phyloP scores from a whole-genome alignment of 2,113 vertebrate species.

The Actenoides hombroni region DNA sequence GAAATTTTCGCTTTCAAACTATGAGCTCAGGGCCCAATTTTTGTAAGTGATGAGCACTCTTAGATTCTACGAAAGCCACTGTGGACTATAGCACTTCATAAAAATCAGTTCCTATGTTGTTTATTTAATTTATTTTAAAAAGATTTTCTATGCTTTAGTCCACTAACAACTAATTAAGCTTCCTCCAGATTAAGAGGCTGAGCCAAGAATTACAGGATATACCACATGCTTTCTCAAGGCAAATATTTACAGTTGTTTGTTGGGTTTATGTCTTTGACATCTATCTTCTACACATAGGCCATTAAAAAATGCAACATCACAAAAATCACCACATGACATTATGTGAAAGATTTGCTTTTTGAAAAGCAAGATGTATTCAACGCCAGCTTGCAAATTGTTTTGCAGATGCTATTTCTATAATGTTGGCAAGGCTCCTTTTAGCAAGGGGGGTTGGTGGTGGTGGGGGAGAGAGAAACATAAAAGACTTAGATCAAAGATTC shows the following conservation, averaged over 20 bases:
- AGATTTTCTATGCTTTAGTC: conserved; percentile 56
- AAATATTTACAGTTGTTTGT: conserved; percentile 39
- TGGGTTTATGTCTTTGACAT: conserved; percentile 3
- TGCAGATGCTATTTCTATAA: conserved; percentile 60
- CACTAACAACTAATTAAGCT: conserved; percentile 68
- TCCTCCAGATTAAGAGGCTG: conserved; percentile 19
- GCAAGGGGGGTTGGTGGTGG: background rate
- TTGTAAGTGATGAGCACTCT: conserved; percentile 18
- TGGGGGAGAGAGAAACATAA: conserved; percentile 34
- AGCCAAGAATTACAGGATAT: conserved; percentile 36
- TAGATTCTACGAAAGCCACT: background rate
- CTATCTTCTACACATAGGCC: background rate
- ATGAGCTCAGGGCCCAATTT: background rate
- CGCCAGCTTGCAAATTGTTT: conserved; percentile 10
- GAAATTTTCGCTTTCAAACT: background rate
- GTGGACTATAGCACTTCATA: conserved; percentile 20
- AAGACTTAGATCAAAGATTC: conserved; percentile 69
- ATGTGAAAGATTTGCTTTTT: conserved; percentile 43
- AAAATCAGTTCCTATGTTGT: conserved; percentile 13
- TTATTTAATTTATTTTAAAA: conserved; percentile 50
- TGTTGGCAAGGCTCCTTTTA: conserved; percentile 56
- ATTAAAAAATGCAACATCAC: conserved; percentile 35
- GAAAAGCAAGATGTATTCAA: conserved; percentile 10
- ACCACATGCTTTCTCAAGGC: conserved; percentile 59
- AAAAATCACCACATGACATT: conserved; percentile 18